Base-by-base conservation (phyloP, 2,797 vertebrate species). In the Sebastes cheni region DNA sequence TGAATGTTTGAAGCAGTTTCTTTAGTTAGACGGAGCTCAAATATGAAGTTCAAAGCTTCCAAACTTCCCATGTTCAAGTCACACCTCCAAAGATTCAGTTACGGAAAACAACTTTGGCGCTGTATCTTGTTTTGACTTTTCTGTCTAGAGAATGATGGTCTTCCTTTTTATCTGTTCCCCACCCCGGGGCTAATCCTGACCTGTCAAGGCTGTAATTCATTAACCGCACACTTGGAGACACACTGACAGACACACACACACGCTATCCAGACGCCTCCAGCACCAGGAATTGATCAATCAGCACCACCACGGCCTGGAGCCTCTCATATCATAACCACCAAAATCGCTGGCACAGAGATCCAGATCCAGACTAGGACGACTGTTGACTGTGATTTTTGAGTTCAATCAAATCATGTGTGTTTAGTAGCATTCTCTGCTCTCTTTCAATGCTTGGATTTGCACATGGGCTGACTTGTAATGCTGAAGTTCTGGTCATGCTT, bases 121-220 rank as follows among this genome's bases (percentile, higher is more conserved):
- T 55, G 8, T 30, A 10, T 46, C 29, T 76, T 75, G 66, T 79
- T 83, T 71, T 75, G 72, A 80, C 76, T 67, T 80, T 46, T 22
- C 9, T 16, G 30, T 77, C 64, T 75, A 59, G 22, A 67, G 60
- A 88, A 74, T 64, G 64, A 88, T 74, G 60, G 66, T 25, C 71
- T 83, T 91, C 62, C 75, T 87, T 67, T 85, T 83, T 91, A 87
- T 92, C 79, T 88, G 22, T 75, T 81, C 77, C 67, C 52, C 79
- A 80, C 75, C 91, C 81, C 14, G 32, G 70, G 83, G 84, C 86
- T 85, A 78, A 87, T 88, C 81, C 81, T 83, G 88, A 86, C 72
- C 86, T 89, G 88, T 90, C 87, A 90, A 72, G 60, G 64, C 65
- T 84, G 80, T 91, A 82, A 90, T 92, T 93, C 71, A 92, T 94